Conservation (phyloP, 2,888 invertebrate species). For the Ceratothoa steindachneri region DNA sequence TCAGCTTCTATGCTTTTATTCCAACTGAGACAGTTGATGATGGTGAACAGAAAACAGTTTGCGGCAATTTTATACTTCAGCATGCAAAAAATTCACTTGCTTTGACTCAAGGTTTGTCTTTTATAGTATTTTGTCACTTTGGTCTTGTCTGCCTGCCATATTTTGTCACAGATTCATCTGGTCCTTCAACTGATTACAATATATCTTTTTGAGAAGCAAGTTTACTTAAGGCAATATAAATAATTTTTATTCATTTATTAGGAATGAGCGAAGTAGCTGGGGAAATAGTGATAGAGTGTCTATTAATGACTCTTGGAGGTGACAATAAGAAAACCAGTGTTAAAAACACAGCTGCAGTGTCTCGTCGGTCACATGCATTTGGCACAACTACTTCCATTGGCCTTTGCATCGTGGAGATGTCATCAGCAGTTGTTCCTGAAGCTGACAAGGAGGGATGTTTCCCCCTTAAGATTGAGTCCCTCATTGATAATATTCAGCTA, state of each 20-base stretch:
- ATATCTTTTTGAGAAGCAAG: no score
- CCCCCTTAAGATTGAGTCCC: conserved; percentile 29
- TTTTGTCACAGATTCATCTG: no score
- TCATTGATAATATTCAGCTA: conserved; percentile 37
- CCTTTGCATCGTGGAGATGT: conserved; percentile 1
- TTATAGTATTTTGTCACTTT: no score
- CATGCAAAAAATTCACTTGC: not conserved
- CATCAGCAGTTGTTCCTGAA: conserved; percentile 18
- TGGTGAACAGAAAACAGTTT: not conserved
- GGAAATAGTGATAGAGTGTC: conserved; percentile 29
- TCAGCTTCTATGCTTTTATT: conserved; percentile 21
- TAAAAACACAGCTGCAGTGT: conserved; percentile 19
- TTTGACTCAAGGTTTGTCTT: not conserved
- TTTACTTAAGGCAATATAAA: no score
- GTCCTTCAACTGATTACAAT: no score
- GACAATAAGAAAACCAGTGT: not conserved
- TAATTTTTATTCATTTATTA: no score
- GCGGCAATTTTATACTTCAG: not conserved
- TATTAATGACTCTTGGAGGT: conserved; percentile 22
- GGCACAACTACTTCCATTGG: conserved; percentile 31
- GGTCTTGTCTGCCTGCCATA: no score
- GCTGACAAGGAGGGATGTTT: conserved; percentile 17
- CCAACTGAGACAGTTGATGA: not conserved
- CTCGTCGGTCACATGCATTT: conserved; percentile 25
- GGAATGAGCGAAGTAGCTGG: conserved; percentile 26